These are phyloP conservation scores for Phoeniculus purpureus DNA, from an alignment of 2,797 vertebrate species.

Conservation along the genomic window DNA sequence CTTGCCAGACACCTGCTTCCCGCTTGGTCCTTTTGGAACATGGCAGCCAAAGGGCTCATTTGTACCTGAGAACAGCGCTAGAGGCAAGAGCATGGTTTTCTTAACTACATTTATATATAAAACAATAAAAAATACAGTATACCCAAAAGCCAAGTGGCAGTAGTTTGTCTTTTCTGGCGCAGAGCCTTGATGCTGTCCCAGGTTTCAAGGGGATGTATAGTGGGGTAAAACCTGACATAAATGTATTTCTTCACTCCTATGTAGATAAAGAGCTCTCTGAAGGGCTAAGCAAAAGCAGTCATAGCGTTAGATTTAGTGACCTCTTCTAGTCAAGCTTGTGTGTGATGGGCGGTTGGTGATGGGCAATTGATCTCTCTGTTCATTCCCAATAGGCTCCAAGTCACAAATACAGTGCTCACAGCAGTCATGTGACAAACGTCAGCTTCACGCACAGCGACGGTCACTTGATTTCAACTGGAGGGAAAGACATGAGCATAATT, in stretches of 20 bases:
- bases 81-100: neutral
- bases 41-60: neutral
- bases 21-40: neutral
- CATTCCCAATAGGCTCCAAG: slow-evolving; percentile 88
- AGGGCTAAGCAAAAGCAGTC: neutral
- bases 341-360: too few relatives aligned
- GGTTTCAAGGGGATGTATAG: neutral
- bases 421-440: slow-evolving; percentile 98
- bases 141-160: neutral
- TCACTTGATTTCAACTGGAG: slow-evolving; percentile 95
- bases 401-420: slow-evolving; percentile 96
- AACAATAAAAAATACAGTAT: neutral
- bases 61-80: neutral
- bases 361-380: neutral
- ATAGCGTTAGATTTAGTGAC: neutral
- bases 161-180: neutral
- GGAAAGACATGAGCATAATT: slow-evolving; percentile 97
- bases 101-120: neutral
- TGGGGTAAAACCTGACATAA: neutral
- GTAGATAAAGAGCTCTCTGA: neutral
- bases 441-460: slow-evolving; percentile 90
- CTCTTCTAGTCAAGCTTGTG: neutral
- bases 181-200: neutral
- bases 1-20: slow-evolving; percentile 2
- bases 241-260: neutral